phyloP scores from a whole-genome alignment of 1,140 invertebrate genomes.

The Metaphire vulgaris region DNA sequence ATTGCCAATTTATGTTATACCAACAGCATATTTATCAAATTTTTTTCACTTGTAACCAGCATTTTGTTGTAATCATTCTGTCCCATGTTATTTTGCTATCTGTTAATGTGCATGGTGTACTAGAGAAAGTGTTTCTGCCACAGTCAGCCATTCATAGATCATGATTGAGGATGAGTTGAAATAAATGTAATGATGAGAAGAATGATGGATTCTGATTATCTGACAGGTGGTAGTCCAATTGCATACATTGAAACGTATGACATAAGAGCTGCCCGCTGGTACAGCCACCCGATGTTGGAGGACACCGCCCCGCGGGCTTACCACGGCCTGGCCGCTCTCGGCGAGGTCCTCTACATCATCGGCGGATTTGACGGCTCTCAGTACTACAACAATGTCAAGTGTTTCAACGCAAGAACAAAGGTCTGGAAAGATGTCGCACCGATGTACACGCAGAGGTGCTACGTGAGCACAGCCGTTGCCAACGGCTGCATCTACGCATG shows the following conservation, averaged over 20 bases:
- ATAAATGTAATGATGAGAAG: too few species aligned
- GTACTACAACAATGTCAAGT: slow-evolving; percentile 61
- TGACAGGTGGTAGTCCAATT: slow-evolving; percentile 58
- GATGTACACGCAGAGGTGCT: slow-evolving; percentile 63
- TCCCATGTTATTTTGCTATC: too few species aligned
- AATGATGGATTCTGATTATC: slow-evolving; percentile 1
- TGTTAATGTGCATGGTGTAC: too few species aligned
- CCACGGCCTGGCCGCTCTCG: slow-evolving; percentile 63
- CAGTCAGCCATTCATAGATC: too few species aligned
- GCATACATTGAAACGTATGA: slow-evolving; percentile 67
- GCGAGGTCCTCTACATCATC: slow-evolving; percentile 63
- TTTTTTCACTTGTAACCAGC: too few species aligned
- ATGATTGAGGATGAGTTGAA: too few species aligned
- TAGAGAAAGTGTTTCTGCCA: too few species aligned
- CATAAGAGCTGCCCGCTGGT: slow-evolving; percentile 64
- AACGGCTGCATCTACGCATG: slow-evolving; percentile 37
- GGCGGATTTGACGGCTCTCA: slow-evolving; percentile 64
- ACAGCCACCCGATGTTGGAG: slow-evolving; percentile 57
- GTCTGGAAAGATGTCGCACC: slow-evolving; percentile 62
- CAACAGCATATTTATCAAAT: too few species aligned
- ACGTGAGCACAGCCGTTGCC: slow-evolving; percentile 40
- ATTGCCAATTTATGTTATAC: too few species aligned
- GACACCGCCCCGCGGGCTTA: slow-evolving; percentile 62
- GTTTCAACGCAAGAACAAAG: slow-evolving; percentile 55
- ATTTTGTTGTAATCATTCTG: too few species aligned